These are phyloP conservation scores for Pseudococcus longispinus DNA, from an alignment of 2,888 invertebrate species.

Conservation along the genomic window DNA sequence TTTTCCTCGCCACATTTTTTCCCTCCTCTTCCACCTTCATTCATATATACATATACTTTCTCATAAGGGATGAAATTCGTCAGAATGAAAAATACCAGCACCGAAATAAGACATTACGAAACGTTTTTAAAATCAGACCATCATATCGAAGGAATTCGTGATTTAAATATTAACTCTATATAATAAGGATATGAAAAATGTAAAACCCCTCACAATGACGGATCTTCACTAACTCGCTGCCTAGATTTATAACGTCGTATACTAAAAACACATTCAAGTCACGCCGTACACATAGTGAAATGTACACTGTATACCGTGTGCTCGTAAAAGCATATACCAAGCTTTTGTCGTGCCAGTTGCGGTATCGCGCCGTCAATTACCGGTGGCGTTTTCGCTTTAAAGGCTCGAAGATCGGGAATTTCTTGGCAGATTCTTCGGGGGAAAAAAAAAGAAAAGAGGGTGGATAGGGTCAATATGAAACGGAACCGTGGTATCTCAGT, in stretches of 20 bases:
- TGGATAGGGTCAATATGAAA: no score
- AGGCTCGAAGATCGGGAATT: no score
- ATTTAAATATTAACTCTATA: conserved; percentile 47
- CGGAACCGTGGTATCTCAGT: no score
- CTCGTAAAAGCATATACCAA: background rate
- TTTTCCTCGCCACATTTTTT: background rate
- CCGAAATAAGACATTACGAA: conserved; percentile 33
- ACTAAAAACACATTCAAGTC: conserved; percentile 44
- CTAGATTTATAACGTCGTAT: conserved; percentile 35
- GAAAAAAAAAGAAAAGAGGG: no score
- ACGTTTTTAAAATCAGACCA: conserved; percentile 48
- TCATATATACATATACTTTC: background rate
- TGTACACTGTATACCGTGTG: conserved; percentile 19
- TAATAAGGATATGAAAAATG: conserved; percentile 52
- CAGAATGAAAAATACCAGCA: conserved; percentile 8
- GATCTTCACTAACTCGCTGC: conserved; percentile 29
- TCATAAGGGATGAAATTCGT: conserved; percentile 18
- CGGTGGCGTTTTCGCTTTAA: no score
- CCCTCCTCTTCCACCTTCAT: background rate
- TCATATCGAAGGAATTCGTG: conserved; percentile 52
- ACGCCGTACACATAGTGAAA: conserved; percentile 15
- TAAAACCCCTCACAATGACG: conserved; percentile 43
- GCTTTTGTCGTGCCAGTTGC: no score
- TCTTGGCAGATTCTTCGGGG: no score
- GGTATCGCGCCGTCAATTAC: no score